Evolutionary conservation across 2,797 vertebrate species (phyloP), one percentile per base, ranked within the genome.

Genomic region (Paramormyrops hopkinsi): DNA sequence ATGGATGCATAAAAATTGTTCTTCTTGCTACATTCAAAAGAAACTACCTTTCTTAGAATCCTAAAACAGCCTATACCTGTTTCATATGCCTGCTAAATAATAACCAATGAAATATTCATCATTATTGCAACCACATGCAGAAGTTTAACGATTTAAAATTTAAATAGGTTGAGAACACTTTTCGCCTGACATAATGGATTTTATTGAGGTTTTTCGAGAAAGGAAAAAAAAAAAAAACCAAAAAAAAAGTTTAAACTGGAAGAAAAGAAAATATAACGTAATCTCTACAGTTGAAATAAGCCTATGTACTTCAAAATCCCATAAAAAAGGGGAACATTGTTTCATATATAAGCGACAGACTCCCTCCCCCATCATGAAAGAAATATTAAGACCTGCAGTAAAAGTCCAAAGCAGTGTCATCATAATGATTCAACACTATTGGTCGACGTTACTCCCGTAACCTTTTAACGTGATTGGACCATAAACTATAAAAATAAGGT

Each of bases 161-260:
- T 79, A 46, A 79, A 79, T 46, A n/a, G 6, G 37, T 44, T 41
- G 37, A 79, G 37, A 46, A 46, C 37, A 79, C 33, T 19, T 79
- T 79, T 79, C 37, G 44, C 19, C 37, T 90, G 86, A 62, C 41
- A 82, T 19, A 46, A 88, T 73, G 33, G 37, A 53, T 82, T 89
- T 88, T 90, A 88, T 88, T 88, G 37, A 9, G 87, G 87, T 83
- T 41, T 90, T 82, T 22, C 29, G 33, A 59, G 53, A 17, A 54
- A 56, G 33, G 33, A 25, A 89, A 56, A 48, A 59, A 89, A 19
- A 1, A 56, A 5, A 54, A 48, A 59, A 89, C 19, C 5, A 62
- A 88, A 65, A 12, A 85, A 85, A 41, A 19, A 51, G 33, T 54
- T 44, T 62, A 50, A 79, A 79, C 17, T 79, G 37, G 17, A 79